These are phyloP conservation scores for Carduelis carduelis DNA, from an alignment of 2,797 vertebrate species.

Conservation along the genomic window DNA sequence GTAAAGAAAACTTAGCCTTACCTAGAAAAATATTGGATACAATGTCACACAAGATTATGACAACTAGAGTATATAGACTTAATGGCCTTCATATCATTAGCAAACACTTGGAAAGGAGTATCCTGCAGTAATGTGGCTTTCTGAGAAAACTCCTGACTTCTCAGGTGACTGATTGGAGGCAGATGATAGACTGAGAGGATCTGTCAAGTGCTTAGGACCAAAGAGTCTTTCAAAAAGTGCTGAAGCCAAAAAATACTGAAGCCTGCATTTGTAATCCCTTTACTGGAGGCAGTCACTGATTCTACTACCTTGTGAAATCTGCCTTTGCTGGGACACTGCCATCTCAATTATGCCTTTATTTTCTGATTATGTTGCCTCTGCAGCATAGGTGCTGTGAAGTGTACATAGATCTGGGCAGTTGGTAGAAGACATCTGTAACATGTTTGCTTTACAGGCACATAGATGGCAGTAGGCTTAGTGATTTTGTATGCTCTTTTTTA, in stretches of 20 bases:
- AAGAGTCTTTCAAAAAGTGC: background rate
- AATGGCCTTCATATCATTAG: background rate
- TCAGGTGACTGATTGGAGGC: background rate
- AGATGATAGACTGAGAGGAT: rapidly evolving
- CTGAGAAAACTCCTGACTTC: background rate
- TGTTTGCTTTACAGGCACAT: background rate
- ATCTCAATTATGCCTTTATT: background rate
- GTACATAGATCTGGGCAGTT: background rate
- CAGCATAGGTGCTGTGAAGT: background rate
- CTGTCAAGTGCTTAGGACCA: background rate
- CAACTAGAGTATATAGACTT: background rate
- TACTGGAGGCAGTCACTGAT: background rate
- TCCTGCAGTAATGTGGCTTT: background rate
- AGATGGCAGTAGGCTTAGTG: background rate
- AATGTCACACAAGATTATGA: background rate
- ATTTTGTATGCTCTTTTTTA: background rate
- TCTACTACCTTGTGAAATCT: background rate
- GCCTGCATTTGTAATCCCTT: background rate
- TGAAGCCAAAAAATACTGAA: background rate
- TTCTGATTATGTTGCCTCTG: background rate
- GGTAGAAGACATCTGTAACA: background rate
- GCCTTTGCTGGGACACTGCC: background rate
- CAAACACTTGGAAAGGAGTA: background rate
- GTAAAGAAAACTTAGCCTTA: background rate
- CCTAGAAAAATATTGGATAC: background rate